Evolutionary conservation across 1,140 invertebrate species (phyloP).

Genomic region (Listronotus oregonensis): DNA sequence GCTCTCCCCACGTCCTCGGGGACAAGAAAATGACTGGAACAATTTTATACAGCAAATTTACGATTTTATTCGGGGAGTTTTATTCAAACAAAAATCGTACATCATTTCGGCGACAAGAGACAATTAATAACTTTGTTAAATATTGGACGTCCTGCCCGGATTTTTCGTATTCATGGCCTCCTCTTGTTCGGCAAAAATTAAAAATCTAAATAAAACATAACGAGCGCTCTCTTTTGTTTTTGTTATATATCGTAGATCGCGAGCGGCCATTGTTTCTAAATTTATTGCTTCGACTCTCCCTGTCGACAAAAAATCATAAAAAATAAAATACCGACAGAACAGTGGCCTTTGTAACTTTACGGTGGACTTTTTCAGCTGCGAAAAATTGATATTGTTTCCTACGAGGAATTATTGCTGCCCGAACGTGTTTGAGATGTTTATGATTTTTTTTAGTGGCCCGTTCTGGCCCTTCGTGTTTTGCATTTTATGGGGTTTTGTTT

Average conservation of each 20-base stretch:
- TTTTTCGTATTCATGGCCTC: constrained; percentile 38
- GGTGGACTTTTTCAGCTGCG: constrained; percentile 33
- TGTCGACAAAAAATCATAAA: constrained; percentile 36
- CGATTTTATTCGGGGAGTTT: constrained; percentile 42
- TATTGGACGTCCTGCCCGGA: constrained; percentile 39
- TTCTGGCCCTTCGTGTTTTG: too few relatives aligned
- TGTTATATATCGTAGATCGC: constrained; percentile 42
- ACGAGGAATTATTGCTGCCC: constrained; percentile 22
- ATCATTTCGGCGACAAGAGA: constrained; percentile 46
- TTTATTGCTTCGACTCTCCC: constrained; percentile 41
- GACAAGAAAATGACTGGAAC: constrained; percentile 21
- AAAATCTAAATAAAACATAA: constrained; percentile 50
- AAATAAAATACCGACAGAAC: constrained; percentile 26
- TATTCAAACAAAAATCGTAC: constrained; percentile 51
- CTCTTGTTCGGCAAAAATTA: constrained; percentile 47
- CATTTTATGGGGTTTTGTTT: too few relatives aligned
- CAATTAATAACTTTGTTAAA: constrained; percentile 51
- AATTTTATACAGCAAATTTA: constrained; percentile 30
- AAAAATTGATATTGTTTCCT: constrained; percentile 43
- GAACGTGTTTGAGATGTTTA: constrained; percentile 6
- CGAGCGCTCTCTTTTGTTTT: constrained; percentile 43
- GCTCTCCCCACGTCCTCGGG: background rate
- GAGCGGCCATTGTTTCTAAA: constrained; percentile 45
- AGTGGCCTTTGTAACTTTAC: constrained; percentile 31
- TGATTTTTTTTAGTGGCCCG: too few relatives aligned